These are phyloP conservation scores for Electrophaes corylata DNA, from an alignment of 2,888 invertebrate genomes.

Conservation along the genomic window DNA sequence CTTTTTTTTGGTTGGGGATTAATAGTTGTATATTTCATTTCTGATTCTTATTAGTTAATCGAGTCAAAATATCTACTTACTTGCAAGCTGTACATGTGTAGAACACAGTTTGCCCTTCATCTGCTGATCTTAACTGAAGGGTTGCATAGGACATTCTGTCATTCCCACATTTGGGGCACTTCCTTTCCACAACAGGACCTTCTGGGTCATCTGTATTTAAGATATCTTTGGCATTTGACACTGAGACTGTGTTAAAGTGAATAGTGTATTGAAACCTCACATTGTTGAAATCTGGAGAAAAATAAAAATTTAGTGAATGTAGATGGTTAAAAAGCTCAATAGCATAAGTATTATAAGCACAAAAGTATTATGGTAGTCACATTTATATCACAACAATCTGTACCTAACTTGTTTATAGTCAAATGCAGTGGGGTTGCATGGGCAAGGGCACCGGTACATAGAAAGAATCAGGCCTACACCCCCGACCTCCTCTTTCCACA, in stretches of 20 bases:
- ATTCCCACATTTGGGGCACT: conserved; percentile 94
- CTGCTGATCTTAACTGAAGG: conserved; percentile 96
- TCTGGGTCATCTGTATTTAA: conserved; percentile 80
- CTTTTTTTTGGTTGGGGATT: too few species aligned
- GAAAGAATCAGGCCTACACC: too few species aligned
- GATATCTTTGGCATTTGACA: conserved; percentile 59
- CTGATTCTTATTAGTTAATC: too few species aligned
- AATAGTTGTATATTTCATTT: too few species aligned
- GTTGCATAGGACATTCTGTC: conserved; percentile 98
- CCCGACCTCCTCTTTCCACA: too few species aligned
- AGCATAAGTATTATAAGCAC: too few species aligned
- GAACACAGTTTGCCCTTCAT: conserved; percentile 99
- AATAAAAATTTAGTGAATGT: not conserved
- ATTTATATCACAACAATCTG: too few species aligned
- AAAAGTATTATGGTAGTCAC: too few species aligned
- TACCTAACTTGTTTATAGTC: too few species aligned
- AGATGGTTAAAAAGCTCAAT: too few species aligned
- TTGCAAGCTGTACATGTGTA: conserved; percentile 98
- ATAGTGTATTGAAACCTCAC: conserved; percentile 88
- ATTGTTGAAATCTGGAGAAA: conserved; percentile 85
- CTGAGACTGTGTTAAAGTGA: conserved; percentile 86
- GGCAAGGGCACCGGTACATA: too few species aligned
- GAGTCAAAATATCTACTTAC: conserved; percentile 76
- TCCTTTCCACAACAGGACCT: conserved; percentile 92
- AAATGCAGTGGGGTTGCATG: too few species aligned